Conservation (phyloP, 2,797 vertebrate species). For the Epinephelus malabaricus region DNA sequence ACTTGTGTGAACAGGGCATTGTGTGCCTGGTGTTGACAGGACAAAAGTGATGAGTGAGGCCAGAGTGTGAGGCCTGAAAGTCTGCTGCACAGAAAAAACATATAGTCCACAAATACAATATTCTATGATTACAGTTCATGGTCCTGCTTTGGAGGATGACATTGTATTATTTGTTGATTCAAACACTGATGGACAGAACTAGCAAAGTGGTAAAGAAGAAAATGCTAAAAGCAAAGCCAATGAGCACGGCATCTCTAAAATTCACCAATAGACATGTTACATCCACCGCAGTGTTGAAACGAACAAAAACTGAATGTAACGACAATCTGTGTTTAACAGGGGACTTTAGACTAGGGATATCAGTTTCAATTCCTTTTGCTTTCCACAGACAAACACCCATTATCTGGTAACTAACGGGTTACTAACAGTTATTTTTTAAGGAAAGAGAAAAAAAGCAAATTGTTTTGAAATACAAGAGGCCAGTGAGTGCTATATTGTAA, state of each 20-base stretch:
- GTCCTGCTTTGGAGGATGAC: constrained; percentile 1
- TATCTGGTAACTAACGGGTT: too few species aligned
- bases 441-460: too few species aligned
- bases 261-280: background rate
- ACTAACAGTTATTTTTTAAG: too few species aligned
- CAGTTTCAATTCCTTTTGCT: too few species aligned
- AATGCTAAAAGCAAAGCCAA: background rate
- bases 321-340: too few species aligned
- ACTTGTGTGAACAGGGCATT: constrained; percentile 34
- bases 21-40: constrained; percentile 34
- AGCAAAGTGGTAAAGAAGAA: background rate
- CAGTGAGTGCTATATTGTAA: too few species aligned
- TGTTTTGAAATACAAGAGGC: too few species aligned
- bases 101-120: constrained; percentile 12
- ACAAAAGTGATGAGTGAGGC: constrained; percentile 33
- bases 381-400: too few species aligned
- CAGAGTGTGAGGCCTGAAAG: constrained; percentile 29
- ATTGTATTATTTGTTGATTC: constrained; percentile 8
- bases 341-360: too few species aligned
- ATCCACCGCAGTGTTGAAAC: background rate
- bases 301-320: too few species aligned
- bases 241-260: background rate
- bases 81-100: constrained; percentile 30
- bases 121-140: background rate
- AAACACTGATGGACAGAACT: constrained; percentile 3